Evolutionary conservation across 1,140 invertebrate genomes (phyloP).

Genomic region (Papilio polyxenes): DNA sequence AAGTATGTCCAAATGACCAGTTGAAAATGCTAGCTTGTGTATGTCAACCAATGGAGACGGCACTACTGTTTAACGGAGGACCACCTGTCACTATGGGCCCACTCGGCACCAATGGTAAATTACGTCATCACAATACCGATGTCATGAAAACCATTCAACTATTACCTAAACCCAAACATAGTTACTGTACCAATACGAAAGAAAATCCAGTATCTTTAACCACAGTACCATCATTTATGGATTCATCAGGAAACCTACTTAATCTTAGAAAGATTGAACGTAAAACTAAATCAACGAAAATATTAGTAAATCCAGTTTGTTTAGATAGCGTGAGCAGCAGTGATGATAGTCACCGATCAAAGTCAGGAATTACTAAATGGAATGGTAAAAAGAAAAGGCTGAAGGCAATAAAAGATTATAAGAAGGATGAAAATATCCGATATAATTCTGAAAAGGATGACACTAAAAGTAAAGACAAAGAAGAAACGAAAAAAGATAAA

Average conservation of each 20-base stretch:
- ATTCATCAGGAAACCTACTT: slow-evolving; percentile 65
- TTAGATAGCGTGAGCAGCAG: slow-evolving; percentile 67
- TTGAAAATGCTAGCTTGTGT: slow-evolving; percentile 83
- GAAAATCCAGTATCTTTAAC: slow-evolving; percentile 61
- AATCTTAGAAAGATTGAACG: slow-evolving; percentile 77
- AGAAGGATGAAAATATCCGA: slow-evolving; percentile 53
- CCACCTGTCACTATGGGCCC: slow-evolving; percentile 76
- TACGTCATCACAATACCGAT: slow-evolving; percentile 56
- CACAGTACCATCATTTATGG: slow-evolving; percentile 65
- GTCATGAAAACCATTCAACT: slow-evolving; percentile 68
- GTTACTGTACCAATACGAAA: slow-evolving; percentile 60
- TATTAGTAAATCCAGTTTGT: slow-evolving; percentile 74
- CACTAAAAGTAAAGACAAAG: slow-evolving; percentile 43
- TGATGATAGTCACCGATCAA: slow-evolving; percentile 71
- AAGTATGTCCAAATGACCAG: slow-evolving; percentile 55
- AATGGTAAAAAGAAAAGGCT: slow-evolving; percentile 76
- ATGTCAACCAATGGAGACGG: slow-evolving; percentile 82
- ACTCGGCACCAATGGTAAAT: slow-evolving; percentile 65
- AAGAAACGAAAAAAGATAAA: slow-evolving; percentile 67
- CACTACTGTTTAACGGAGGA: slow-evolving; percentile 77
- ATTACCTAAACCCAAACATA: slow-evolving; percentile 58
- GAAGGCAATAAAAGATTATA: slow-evolving; percentile 58
- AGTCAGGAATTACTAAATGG: slow-evolving; percentile 66
- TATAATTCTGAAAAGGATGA: slow-evolving; percentile 59
- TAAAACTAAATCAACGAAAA: slow-evolving; percentile 76